phyloP scores from a whole-genome alignment of 2,113 vertebrate genomes.

The Paradoxurus hermaphroditus region DNA sequence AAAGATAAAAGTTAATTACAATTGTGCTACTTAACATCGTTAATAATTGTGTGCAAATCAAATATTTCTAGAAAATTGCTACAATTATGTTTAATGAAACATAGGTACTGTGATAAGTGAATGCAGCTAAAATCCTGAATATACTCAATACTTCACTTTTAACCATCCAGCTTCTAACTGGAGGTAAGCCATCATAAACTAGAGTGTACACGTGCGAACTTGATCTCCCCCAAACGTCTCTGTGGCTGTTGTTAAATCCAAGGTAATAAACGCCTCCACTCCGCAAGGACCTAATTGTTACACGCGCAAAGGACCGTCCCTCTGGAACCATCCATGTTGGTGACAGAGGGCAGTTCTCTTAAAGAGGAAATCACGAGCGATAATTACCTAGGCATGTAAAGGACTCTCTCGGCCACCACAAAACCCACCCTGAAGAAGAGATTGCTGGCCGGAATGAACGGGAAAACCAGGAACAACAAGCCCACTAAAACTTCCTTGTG shows the following conservation, averaged over 20 bases:
- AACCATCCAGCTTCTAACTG: not conserved
- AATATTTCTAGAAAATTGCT: constrained; percentile 1
- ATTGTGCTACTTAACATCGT: not conserved
- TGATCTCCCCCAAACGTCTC: not conserved
- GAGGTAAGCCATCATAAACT: not conserved
- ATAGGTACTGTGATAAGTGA: not conserved
- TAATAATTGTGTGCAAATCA: not conserved
- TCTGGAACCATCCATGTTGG: not conserved
- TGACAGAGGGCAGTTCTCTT: constrained; percentile 31
- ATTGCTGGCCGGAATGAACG: constrained; percentile 98
- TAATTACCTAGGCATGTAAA: constrained; percentile 98
- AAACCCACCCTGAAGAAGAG: constrained; percentile 99
- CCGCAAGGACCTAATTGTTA: not conserved
- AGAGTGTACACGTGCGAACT: fast-evolving
- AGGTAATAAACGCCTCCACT: not conserved
- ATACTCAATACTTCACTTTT: not conserved
- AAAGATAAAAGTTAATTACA: not conserved
- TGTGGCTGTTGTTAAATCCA: not conserved
- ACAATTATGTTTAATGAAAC: not conserved
- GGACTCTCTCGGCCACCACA: constrained; percentile 97
- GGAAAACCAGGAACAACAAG: constrained; percentile 94
- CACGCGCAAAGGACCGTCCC: not conserved
- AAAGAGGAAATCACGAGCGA: constrained; percentile 59
- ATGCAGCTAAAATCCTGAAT: not conserved
- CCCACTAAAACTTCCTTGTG: constrained; percentile 93